Conservation (phyloP, 2,113 vertebrate genomes). For the Brevimyrus niger region DNA sequence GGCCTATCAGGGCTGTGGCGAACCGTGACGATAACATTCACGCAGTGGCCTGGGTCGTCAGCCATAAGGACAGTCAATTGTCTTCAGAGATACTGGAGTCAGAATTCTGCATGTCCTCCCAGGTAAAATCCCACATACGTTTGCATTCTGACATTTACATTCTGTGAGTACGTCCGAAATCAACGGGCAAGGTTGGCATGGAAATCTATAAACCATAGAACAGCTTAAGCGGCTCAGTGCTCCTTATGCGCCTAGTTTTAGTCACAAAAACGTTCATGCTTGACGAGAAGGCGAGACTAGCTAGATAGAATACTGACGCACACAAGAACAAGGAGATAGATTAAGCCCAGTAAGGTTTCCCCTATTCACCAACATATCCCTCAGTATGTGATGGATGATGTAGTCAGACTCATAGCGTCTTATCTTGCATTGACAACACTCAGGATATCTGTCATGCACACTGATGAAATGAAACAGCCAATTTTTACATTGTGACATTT, state of each 20-base stretch:
- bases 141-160: not conserved
- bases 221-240: not conserved
- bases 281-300: not conserved
- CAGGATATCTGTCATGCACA: not conserved
- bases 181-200: not conserved
- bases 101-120: not conserved
- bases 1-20: not conserved
- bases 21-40: not conserved
- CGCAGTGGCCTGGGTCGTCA: not conserved
- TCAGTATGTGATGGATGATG: not conserved
- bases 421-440: not conserved
- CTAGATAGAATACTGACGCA: not conserved
- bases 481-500: not conserved
- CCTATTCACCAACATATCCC: not conserved
- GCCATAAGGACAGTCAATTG: not conserved
- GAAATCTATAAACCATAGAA: not conserved
- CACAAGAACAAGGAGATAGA: not conserved
- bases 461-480: not conserved
- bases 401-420: not conserved
- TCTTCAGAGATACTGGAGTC: not conserved
- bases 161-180: not conserved
- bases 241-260: not conserved
- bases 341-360: not conserved
- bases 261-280: not conserved
- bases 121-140: not conserved